A percentile compares a stretch with the other conserved stretches of the same genome.
Evolutionary conservation across 2,113 vertebrate genomes (phyloP).

Genomic region (Lonchura striata): DNA sequence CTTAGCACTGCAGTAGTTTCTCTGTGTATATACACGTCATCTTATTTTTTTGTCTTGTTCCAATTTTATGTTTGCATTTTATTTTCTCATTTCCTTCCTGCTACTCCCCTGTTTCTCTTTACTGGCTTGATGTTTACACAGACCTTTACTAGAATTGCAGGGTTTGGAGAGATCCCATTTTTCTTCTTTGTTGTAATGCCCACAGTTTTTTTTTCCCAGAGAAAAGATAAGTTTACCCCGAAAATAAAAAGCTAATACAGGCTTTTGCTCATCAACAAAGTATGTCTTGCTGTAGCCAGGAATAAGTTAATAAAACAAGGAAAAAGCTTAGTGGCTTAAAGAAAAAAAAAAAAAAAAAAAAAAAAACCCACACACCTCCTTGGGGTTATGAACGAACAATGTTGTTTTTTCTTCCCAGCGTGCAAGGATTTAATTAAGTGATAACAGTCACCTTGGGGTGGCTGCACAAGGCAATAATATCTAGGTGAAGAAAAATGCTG

Average conservation of each 20-base stretch:
- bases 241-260: constrained; percentile 83
- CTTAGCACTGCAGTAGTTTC: constrained; percentile 25
- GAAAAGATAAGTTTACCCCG: constrained; percentile 80
- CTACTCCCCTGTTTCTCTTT: constrained; percentile 75
- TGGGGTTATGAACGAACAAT: constrained; percentile 88
- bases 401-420: constrained; percentile 89
- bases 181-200: constrained; percentile 65
- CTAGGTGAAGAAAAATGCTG: constrained; percentile 88
- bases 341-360: constrained; percentile 74
- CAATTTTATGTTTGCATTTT: constrained; percentile 81
- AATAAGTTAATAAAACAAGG: constrained; percentile 85
- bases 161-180: constrained; percentile 66
- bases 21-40: constrained; percentile 45
- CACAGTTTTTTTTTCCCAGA: constrained; percentile 58
- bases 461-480: constrained; percentile 89
- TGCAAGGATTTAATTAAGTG: constrained; percentile 93
- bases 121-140: constrained; percentile 73
- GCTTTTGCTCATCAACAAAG: constrained; percentile 84
- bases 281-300: constrained; percentile 79
- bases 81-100: constrained; percentile 76
- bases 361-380: constrained; percentile 78
- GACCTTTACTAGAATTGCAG: constrained; percentile 71
- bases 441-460: constrained; percentile 94
- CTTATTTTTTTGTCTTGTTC: constrained; percentile 70
- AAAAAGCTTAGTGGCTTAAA: constrained; percentile 81